Evolutionary conservation across 2,888 invertebrate species (phyloP), one percentile per base, ranked within the genome.

Genomic region (Sinodicranocentrus sp.): DNA sequence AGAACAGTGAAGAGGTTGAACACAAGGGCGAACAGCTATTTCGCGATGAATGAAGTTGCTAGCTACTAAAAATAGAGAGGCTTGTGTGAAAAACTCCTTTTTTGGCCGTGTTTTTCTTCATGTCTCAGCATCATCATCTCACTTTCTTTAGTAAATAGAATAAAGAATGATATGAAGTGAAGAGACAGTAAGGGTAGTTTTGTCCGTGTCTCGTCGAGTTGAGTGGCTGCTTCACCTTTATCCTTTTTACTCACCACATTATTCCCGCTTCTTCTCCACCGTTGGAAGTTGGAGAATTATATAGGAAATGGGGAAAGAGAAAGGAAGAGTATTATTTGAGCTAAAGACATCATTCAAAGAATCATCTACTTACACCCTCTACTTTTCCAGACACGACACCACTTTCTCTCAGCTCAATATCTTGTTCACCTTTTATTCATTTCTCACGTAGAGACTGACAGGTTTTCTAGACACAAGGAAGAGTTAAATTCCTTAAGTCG

Each of bases 401-500:
- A 52, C n/a, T 33, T 33, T 33, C 33, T 33, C 48, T 59, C 48
- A 44, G 25, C 44, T 59, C 26, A n/a, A n/a, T 65, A 65, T 75
- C 75, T 52, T 57, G 33, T 61, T 70, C 61, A 57, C 68, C 70
- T 70, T 77, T 78, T 78, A 78, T 70, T 70, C 78, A 78, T 78
- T 78, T 70, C 78, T 78, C 70, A 70, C 43, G 59, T 59, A 44
- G 43, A 43, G 63, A 26, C 79, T 71, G 79, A 79, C 79, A 79
- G 71, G 33, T 71, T 21, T 6, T 33, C n/a, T 23, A 57, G 28
- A 79, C 63, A 79, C 33, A 33, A 61, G 70, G 26, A 44, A 61
- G 54, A 57, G 61, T 71, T 78, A 71, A 78, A 78, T 71, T 71
- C 78, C 63, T 59, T 78, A 70, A 78, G 70, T 78, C 78, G 44